Evolutionary conservation across 2,797 vertebrate species (phyloP).

Genomic region (Ceyx erithaca): DNA sequence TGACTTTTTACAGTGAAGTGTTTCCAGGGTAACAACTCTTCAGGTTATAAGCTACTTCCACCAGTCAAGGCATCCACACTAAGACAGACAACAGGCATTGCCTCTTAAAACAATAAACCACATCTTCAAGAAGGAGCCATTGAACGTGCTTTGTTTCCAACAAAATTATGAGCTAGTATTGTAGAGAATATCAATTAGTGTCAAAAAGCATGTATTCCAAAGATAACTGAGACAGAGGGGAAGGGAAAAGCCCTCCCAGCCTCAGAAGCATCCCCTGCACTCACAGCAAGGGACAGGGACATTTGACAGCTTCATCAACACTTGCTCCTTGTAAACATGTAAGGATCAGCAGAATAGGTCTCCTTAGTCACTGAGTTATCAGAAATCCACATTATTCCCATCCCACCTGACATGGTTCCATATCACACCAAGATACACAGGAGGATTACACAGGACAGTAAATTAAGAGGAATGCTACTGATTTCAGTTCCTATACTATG

Average conservation of each 20-base stretch:
- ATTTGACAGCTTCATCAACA: not conserved
- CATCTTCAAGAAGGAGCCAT: not conserved
- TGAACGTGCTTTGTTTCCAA: not conserved
- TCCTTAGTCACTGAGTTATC: not conserved
- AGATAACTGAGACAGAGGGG: not conserved
- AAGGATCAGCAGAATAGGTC: not conserved
- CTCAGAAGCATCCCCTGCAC: not conserved
- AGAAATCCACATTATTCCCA: not conserved
- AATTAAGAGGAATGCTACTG: not conserved
- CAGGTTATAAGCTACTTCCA: not conserved
- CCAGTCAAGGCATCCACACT: not conserved
- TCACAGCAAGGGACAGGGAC: not conserved
- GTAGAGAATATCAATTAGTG: not conserved
- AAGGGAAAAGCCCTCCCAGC: not conserved
- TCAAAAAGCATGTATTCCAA: not conserved
- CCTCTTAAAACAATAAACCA: not conserved
- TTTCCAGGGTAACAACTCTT: not conserved
- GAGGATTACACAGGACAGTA: not conserved
- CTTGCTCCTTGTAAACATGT: not conserved
- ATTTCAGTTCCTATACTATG: not conserved
- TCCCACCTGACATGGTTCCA: not conserved
- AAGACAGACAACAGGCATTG: accelerated
- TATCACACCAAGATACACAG: not conserved
- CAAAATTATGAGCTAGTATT: not conserved
- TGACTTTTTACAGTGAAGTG: not conserved